Conservation (phyloP, 2,113 vertebrate genomes). For the Dasyurus viverrinus region DNA sequence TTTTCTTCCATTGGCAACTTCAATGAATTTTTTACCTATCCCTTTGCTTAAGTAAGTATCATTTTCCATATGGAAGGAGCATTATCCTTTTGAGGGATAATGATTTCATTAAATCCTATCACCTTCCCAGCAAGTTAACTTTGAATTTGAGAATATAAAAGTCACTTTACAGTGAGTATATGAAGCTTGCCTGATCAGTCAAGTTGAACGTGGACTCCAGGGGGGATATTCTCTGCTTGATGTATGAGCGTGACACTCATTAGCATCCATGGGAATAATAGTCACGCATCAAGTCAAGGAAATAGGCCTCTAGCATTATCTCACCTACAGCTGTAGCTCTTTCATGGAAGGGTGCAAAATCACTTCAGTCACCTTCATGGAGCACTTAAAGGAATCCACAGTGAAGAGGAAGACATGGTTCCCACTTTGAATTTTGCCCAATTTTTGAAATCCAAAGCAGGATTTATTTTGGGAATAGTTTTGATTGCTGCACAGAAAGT, state of each 20-base stretch:
- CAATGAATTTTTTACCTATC: neutral
- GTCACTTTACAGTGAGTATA: neutral
- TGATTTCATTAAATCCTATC: slow-evolving; percentile 2
- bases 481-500: neutral
- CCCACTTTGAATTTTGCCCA: neutral
- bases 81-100: neutral
- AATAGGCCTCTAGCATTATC: neutral
- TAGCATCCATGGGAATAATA: neutral
- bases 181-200: neutral
- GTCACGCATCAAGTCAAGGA: neutral
- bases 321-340: neutral
- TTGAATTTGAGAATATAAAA: neutral
- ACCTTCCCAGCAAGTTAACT: neutral
- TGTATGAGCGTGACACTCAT: neutral
- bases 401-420: neutral
- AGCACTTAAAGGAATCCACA: neutral
- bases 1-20: neutral
- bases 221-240: neutral
- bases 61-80: neutral
- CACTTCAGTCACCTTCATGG: neutral
- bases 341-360: neutral
- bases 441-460: neutral
- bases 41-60: neutral
- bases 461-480: neutral
- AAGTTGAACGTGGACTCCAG: neutral